Evolutionary conservation across 2,888 invertebrate species (phyloP).

Genomic region (Dasypolia templi): DNA sequence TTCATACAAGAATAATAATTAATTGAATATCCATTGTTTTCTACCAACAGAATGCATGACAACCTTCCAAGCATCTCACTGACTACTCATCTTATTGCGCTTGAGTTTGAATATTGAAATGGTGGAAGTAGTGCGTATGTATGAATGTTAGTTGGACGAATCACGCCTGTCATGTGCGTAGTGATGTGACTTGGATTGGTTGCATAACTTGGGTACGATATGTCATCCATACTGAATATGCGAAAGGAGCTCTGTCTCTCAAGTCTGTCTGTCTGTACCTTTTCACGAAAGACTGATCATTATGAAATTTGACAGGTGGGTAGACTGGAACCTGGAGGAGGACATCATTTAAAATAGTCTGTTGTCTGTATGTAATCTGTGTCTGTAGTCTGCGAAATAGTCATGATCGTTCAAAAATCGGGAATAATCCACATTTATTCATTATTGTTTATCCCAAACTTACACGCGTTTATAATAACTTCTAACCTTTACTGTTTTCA

Average conservation of each 20-base stretch:
- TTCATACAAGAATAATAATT: not conserved
- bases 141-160: not conserved
- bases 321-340: not conserved
- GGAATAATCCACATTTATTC: not conserved
- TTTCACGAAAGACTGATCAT: not conserved
- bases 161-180: not conserved
- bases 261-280: not conserved
- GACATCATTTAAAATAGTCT: too few relatives aligned
- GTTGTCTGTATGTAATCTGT: too few relatives aligned
- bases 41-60: constrained; percentile 8
- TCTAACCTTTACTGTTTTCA: constrained; percentile 29
- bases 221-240: not conserved
- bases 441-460: not conserved
- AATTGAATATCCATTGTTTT: not conserved
- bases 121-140: constrained; percentile 8
- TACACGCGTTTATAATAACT: constrained; percentile 31
- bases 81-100: constrained; percentile 1
- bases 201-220: not conserved
- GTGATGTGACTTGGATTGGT: not conserved
- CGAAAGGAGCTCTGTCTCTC: not conserved
- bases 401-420: not conserved
- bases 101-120: constrained; percentile 46
- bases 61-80: constrained; percentile 11
- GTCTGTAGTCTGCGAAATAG: too few relatives aligned
- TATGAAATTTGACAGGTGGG: not conserved